These are phyloP conservation scores for Eristalinus aeneus DNA, from an alignment of 2,888 invertebrate species.

Conservation along the genomic window DNA sequence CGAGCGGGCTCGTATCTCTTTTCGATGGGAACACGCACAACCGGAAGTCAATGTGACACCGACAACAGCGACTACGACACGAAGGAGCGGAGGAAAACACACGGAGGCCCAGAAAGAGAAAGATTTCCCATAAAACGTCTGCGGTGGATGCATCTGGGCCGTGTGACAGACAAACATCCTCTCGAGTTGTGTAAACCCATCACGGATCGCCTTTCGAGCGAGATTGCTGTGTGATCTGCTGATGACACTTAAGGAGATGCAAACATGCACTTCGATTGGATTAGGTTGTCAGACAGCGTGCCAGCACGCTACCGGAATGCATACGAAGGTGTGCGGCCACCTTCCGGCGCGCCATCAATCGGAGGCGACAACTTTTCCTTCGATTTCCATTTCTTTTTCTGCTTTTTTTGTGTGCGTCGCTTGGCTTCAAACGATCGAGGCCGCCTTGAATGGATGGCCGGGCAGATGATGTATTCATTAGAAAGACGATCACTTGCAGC, in stretches of 20 bases:
- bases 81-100: slow-evolving; percentile 1
- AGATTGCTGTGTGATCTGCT: slow-evolving; percentile 50
- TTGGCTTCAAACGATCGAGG: slow-evolving; percentile 50
- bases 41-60: slow-evolving; percentile 51
- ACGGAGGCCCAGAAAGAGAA: neutral
- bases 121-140: neutral
- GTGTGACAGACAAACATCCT: slow-evolving; percentile 68
- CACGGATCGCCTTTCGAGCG: slow-evolving; percentile 51
- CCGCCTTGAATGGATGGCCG: slow-evolving; percentile 32
- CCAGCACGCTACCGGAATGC: slow-evolving; percentile 48
- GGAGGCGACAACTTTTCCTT: slow-evolving; percentile 49
- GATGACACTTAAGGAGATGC: slow-evolving; percentile 60
- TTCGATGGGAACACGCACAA: slow-evolving; percentile 16
- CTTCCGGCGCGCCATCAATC: slow-evolving; percentile 47
- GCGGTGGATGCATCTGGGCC: slow-evolving; percentile 1
- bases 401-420: slow-evolving; percentile 31
- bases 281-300: slow-evolving; percentile 59
- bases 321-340: slow-evolving; percentile 31
- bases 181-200: slow-evolving; percentile 48
- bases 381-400: slow-evolving; percentile 7
- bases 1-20: slow-evolving; percentile 8
- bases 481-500: slow-evolving; percentile 61
- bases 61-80: slow-evolving; percentile 12
- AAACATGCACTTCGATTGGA: slow-evolving; percentile 65
- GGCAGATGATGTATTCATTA: slow-evolving; percentile 69